Conservation (phyloP, 2,888 invertebrate genomes). For the Mythimna pallens region DNA sequence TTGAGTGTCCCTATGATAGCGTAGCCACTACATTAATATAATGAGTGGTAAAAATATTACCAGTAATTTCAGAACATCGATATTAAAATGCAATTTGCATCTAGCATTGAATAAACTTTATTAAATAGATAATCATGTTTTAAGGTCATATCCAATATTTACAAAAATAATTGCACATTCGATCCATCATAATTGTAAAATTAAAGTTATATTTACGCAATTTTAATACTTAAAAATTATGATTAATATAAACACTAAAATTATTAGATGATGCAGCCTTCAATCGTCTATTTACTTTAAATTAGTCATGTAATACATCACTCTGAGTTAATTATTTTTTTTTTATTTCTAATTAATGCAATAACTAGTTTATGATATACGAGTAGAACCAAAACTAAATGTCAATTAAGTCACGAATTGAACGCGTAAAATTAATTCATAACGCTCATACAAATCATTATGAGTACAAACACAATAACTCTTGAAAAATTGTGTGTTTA, state of each 20-base stretch:
- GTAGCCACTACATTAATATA: background rate
- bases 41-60: background rate
- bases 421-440: conserved; percentile 67
- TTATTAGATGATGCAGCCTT: conserved; percentile 43
- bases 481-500: conserved; percentile 71
- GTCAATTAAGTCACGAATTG: conserved; percentile 56
- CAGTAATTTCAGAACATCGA: conserved; percentile 18
- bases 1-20: too few species aligned
- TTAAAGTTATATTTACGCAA: conserved; percentile 14
- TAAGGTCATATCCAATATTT: conserved; percentile 7
- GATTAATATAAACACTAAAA: conserved; percentile 12
- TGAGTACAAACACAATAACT: conserved; percentile 77
- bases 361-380: conserved; percentile 16
- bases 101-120: conserved; percentile 10
- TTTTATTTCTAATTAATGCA: conserved; percentile 33
- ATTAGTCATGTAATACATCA: conserved; percentile 39
- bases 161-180: conserved; percentile 17
- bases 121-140: background rate
- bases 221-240: background rate
- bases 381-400: conserved; percentile 38
- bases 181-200: conserved; percentile 9
- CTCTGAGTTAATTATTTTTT: conserved; percentile 36
- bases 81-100: conserved; percentile 31
- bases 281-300: conserved; percentile 27
- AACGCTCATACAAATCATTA: conserved; percentile 72